Percentiles rank a stretch among this genome's conserved stretches.
Conservation (phyloP, 1,140 invertebrate species). For the Babylonia areolata region DNA sequence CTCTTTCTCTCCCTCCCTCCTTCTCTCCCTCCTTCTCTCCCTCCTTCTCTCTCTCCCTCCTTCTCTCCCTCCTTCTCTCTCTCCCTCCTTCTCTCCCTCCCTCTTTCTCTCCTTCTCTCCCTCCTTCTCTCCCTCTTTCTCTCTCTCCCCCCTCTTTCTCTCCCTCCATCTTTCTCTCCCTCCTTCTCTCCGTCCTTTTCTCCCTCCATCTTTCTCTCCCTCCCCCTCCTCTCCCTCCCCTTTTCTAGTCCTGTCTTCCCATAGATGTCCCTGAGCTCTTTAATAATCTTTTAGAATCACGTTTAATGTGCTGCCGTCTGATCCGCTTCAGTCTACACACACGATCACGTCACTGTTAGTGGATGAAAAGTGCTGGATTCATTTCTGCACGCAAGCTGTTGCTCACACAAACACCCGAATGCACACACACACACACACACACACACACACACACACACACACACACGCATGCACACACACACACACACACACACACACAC, state of each 20-base stretch:
- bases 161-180: not conserved
- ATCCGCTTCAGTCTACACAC: too few relatives aligned
- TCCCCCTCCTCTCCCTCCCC: too few relatives aligned
- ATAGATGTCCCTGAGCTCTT: too few relatives aligned
- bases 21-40: not conserved
- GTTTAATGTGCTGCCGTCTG: too few relatives aligned
- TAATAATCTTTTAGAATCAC: too few relatives aligned
- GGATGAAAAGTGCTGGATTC: too few relatives aligned
- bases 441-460: not conserved
- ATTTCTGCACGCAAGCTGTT: not conserved
- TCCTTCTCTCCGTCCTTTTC: not conserved
- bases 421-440: not conserved
- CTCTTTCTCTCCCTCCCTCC: not conserved
- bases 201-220: not conserved
- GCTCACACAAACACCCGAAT: not conserved
- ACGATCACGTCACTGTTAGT: too few relatives aligned
- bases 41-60: not conserved
- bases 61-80: not conserved
- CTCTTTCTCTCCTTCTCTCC: conserved; percentile 14
- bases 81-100: conserved; percentile 13
- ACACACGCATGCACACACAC: not conserved
- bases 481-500: not conserved
- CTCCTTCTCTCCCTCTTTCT: conserved; percentile 16
- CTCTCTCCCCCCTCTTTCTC: conserved; percentile 8
- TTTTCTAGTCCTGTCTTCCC: too few relatives aligned